Percentiles rank a stretch among this genome's conserved stretches.
Evolutionary conservation across 2,888 invertebrate species (phyloP).

Genomic region (Clusia tigrina): DNA sequence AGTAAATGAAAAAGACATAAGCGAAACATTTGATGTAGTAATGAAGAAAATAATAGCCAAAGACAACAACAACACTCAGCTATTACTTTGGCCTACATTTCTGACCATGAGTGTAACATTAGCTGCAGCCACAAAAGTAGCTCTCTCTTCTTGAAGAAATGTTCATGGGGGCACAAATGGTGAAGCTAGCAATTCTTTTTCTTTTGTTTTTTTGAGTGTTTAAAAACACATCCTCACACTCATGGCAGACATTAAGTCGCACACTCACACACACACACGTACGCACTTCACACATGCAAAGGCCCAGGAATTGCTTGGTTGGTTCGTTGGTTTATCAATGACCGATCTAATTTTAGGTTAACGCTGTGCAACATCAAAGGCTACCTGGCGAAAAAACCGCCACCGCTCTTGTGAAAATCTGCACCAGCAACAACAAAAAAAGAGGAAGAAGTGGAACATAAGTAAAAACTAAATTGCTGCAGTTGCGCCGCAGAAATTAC

Average conservation of each 20-base stretch:
- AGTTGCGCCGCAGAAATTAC: slow-evolving; percentile 19
- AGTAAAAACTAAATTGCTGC: slow-evolving; percentile 17
- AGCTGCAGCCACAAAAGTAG: too few species aligned
- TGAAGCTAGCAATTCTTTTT: neutral
- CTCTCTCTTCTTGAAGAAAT: too few species aligned
- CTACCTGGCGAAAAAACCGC: neutral
- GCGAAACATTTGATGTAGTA: neutral
- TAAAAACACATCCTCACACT: neutral
- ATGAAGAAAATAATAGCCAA: slow-evolving; percentile 3
- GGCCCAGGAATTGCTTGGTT: neutral
- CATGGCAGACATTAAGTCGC: neutral
- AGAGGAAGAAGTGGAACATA: neutral
- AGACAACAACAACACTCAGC: neutral
- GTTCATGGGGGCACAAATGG: too few species aligned
- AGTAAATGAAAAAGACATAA: neutral
- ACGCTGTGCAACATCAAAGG: slow-evolving; percentile 28
- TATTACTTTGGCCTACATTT: slow-evolving; percentile 9
- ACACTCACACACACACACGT: neutral
- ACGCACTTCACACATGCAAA: neutral
- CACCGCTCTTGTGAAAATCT: slow-evolving; percentile 9
- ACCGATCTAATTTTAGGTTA: slow-evolving; percentile 35
- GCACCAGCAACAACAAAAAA: neutral
- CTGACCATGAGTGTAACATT: neutral
- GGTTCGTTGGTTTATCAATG: slow-evolving; percentile 21
- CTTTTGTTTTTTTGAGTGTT: slow-evolving; percentile 1